Conservation (phyloP, 2,113 vertebrate species). For the Lasiurus borealis region DNA sequence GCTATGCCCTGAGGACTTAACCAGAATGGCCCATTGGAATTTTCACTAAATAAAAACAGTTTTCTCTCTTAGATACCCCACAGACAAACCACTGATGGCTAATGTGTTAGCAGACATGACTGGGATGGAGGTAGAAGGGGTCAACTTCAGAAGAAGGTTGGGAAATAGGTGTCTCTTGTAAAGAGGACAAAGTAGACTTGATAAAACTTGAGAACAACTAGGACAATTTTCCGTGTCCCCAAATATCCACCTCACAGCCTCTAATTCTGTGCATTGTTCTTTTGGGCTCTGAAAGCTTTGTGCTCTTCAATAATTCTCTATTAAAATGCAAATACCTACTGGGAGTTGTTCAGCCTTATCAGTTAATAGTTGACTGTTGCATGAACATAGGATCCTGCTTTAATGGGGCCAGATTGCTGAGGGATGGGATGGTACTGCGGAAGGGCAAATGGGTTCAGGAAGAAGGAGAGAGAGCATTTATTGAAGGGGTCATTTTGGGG, state of each 20-base stretch:
- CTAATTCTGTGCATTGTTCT: constrained; percentile 67
- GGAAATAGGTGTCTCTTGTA: not conserved
- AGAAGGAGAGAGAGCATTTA: constrained; percentile 8
- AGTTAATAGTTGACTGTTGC: constrained; percentile 71
- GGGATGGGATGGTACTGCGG: not conserved
- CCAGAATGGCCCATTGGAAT: not conserved
- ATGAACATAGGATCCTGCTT: constrained; percentile 48
- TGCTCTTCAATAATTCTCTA: constrained; percentile 77
- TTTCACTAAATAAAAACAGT: not conserved
- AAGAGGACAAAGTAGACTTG: not conserved
- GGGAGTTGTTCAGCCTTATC: constrained; percentile 77
- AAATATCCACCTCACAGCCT: constrained; percentile 31
- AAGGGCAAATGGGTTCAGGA: constrained; percentile 35
- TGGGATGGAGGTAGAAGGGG: rapidly evolving
- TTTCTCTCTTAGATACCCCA: not conserved
- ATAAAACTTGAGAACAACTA: constrained; percentile 24
- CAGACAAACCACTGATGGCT: not conserved
- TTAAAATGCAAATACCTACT: constrained; percentile 80
- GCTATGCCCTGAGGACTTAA: not conserved
- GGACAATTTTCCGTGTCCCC: not conserved
- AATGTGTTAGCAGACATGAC: not conserved
- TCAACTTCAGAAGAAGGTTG: not conserved
- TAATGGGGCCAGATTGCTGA: constrained; percentile 66
- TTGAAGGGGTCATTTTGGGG: not conserved
- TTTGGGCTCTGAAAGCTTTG: constrained; percentile 61